Base-by-base conservation (phyloP, 1,140 invertebrate genomes). In the Neodiprion pinetum region DNA sequence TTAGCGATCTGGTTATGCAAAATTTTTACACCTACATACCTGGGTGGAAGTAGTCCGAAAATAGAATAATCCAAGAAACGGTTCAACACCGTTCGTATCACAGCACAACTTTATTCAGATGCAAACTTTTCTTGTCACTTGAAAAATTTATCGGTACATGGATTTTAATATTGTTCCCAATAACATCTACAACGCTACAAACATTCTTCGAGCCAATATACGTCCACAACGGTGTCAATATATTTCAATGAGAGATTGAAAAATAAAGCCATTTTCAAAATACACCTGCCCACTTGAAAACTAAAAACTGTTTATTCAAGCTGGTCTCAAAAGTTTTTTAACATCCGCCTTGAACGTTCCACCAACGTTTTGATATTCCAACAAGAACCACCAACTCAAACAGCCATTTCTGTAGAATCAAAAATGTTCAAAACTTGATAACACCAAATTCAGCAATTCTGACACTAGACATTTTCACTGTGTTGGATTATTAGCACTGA, bases 31-130 rank as follows among this genome's bases (percentile, higher is more conserved):
- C 1, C 61, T 14, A 69, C 67, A 11, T 69, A 69, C 67, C 67
- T 69, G 17, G 21, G 23, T 12, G 40, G 67, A 47, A 69, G 17
- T 69, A 73, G 73, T 76, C 75, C 69, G 73, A 48, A 71, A 67
- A 67, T 67, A 7, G 17, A 48, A 47, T 76, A 76, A 76, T 76
- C 75, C 75, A 73, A 73, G 40, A 14, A 7, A 11, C 69, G 66
- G 12, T 12, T 72, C 53, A 65, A n/a, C 48, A 70, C 53, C 66
- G 66, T 61, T 40, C 2, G 28, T 67, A 76, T 48, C 75, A 76
- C 75, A 76, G 49, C 75, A 76, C 75, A 73, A 50, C 66, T 67
- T 71, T 40, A 10, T 71, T 23, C 49, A 77, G 72, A 66, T 61
- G 9, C 40, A 69, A 23, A 69, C 67, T 65, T 65, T 65, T 21